phyloP scores from a whole-genome alignment of 2,113 vertebrate species.

The Etheostoma spectabile region DNA sequence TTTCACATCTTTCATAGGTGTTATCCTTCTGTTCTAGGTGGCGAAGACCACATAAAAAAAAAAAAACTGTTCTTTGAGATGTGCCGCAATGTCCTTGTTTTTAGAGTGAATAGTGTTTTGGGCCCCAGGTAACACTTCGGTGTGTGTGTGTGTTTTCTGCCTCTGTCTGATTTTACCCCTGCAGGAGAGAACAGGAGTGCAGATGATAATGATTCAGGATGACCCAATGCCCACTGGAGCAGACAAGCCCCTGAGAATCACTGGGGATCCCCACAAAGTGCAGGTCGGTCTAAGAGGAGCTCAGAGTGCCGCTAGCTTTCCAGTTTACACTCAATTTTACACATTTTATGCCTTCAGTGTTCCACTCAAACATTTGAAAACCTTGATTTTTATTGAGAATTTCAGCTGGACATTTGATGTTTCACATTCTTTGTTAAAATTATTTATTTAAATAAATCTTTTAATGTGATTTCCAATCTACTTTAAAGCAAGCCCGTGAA shows the following conservation, averaged over 20 bases:
- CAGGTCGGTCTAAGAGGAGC: conserved; percentile 84
- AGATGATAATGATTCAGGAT: conserved; percentile 99
- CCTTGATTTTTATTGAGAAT: background rate
- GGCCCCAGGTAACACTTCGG: conserved; percentile 38
- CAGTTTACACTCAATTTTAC: conserved; percentile 58
- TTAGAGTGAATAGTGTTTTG: conserved; percentile 14
- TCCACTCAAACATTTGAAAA: conserved; percentile 14
- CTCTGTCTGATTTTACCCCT: conserved; percentile 32
- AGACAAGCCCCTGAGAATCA: conserved; percentile 98
- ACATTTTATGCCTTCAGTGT: conserved; percentile 44
- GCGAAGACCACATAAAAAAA: background rate
- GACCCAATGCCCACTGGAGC: conserved; percentile 96
- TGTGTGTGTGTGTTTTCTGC: conserved; percentile 4
- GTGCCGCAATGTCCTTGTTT: conserved; percentile 6
- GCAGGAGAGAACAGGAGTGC: conserved; percentile 97
- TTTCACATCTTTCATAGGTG: background rate
- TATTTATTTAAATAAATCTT: background rate
- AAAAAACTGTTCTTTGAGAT: conserved; percentile 21
- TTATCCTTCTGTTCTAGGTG: background rate
- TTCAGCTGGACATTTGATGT: background rate
- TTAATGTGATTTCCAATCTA: background rate
- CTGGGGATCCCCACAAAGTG: conserved; percentile 98
- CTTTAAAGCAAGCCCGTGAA: conserved; percentile 94
- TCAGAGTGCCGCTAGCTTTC: conserved; percentile 22
- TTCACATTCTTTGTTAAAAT: no score